Evolutionary conservation across 2,888 invertebrate genomes (phyloP).

Genomic region (Aphidius colemani): DNA sequence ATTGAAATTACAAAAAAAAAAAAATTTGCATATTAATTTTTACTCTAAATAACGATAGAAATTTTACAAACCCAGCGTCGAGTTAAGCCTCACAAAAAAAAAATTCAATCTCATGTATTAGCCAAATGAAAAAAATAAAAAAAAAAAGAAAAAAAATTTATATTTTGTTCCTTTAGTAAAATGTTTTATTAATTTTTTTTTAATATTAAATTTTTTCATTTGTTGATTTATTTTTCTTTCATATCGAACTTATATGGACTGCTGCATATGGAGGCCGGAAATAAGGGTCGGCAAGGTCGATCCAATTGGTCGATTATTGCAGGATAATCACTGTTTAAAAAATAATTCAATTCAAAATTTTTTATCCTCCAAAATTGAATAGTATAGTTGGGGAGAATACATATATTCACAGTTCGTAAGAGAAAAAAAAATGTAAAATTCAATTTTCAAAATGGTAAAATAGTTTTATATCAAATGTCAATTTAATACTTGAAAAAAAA

Average conservation of each 20-base stretch:
- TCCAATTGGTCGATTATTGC: conserved; percentile 40
- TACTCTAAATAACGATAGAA: background rate
- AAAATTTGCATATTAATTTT: too few relatives aligned
- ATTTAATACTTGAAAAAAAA: conserved; percentile 24
- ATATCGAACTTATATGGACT: background rate
- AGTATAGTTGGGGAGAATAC: too few relatives aligned
- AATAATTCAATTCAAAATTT: conserved; percentile 29
- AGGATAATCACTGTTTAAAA: conserved; percentile 51
- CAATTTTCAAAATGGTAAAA: too few relatives aligned
- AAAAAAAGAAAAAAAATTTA: too few relatives aligned
- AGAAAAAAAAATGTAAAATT: background rate
- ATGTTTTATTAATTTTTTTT: conserved; percentile 38
- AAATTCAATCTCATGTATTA: conserved; percentile 34
- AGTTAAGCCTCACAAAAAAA: conserved; percentile 21
- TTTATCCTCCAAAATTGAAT: too few relatives aligned
- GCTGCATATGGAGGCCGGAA: background rate
- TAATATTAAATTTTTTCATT: conserved; percentile 45
- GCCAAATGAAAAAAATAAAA: conserved; percentile 20
- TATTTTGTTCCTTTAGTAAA: conserved; percentile 32
- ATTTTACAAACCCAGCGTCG: conserved; percentile 2
- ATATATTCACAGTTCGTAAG: too few relatives aligned
- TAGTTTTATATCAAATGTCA: conserved; percentile 20
- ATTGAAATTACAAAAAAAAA: background rate
- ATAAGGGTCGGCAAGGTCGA: conserved; percentile 37
- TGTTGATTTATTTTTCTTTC: conserved; percentile 1